Conservation (phyloP, 2,888 invertebrate species). For the Folsomia candida region DNA sequence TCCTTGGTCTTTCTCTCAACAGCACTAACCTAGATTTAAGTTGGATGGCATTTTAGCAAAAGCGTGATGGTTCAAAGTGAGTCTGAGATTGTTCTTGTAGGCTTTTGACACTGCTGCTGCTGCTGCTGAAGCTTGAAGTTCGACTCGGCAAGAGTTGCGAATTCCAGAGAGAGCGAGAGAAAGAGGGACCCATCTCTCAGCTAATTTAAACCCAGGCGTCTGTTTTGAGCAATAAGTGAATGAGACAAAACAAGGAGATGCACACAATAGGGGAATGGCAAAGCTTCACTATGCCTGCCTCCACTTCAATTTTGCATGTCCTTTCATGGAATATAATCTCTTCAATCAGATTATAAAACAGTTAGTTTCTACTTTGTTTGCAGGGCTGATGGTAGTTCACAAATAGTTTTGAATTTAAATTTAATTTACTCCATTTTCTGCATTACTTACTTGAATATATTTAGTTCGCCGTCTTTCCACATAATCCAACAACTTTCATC, state of each 20-base stretch:
- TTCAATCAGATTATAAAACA: slow-evolving; percentile 2
- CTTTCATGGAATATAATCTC: not conserved
- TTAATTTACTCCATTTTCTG: not conserved
- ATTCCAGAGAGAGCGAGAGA: not conserved
- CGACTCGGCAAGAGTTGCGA: not conserved
- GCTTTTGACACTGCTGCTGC: not conserved
- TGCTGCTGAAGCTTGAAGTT: not conserved
- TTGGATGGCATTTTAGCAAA: not conserved
- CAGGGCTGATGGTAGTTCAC: not conserved
- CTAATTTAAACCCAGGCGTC: slow-evolving; percentile 1
- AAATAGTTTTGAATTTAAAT: not conserved
- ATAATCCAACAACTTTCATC: not conserved
- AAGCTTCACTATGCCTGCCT: not conserved
- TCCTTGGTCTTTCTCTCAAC: too few species aligned
- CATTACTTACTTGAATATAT: too few species aligned
- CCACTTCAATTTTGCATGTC: not conserved
- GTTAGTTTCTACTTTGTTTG: not conserved
- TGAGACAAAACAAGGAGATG: slow-evolving; percentile 1
- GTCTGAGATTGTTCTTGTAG: not conserved
- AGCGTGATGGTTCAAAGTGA: not conserved
- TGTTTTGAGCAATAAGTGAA: not conserved
- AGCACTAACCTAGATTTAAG: too few species aligned
- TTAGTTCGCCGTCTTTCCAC: too few species aligned
- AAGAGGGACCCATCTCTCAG: not conserved
- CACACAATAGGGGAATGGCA: not conserved